A percentile compares a stretch with the other conserved stretches of the same genome.
Evolutionary conservation across 2,888 invertebrate genomes (phyloP).

Genomic region (Aromia moschata): DNA sequence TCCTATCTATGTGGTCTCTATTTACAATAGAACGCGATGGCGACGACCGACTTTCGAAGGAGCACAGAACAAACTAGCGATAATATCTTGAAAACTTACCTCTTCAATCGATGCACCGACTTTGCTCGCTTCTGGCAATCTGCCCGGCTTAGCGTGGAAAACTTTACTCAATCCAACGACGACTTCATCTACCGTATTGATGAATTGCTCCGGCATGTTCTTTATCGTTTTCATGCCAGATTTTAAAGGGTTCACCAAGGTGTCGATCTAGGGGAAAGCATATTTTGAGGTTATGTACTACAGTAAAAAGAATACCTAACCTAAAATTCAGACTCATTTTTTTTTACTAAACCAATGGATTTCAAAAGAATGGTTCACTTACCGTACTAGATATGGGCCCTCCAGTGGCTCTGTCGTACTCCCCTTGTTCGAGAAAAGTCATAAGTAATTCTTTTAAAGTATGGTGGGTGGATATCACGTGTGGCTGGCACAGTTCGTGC

Average conservation of each 20-base stretch:
- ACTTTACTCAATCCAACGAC: slow-evolving; percentile 84
- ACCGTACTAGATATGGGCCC: slow-evolving; percentile 70
- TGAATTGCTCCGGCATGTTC: slow-evolving; percentile 88
- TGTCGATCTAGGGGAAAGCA: slow-evolving; percentile 61
- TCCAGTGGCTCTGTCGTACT: slow-evolving; percentile 73
- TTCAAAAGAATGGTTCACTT: too few relatives aligned
- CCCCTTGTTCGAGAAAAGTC: slow-evolving; percentile 75
- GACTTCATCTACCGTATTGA: slow-evolving; percentile 84
- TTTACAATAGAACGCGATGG: too few relatives aligned
- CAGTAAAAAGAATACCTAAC: too few relatives aligned
- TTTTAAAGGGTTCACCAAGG: slow-evolving; percentile 72
- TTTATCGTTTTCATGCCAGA: slow-evolving; percentile 87
- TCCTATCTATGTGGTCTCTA: too few relatives aligned
- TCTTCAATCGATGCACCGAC: slow-evolving; percentile 66
- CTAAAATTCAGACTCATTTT: too few relatives aligned
- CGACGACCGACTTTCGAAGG: too few relatives aligned
- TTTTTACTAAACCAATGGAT: too few relatives aligned
- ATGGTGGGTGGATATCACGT: slow-evolving; percentile 68
- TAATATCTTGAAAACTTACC: too few relatives aligned
- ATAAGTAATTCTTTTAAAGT: slow-evolving; percentile 71
- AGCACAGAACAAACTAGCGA: too few relatives aligned
- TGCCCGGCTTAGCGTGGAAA: slow-evolving; percentile 68
- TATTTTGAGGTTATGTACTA: too few relatives aligned
- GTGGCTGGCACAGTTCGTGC: slow-evolving; percentile 72
- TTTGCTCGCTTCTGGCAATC: slow-evolving; percentile 62